Conservation (phyloP, 2,797 vertebrate genomes). For the Glyptemys insculpta region DNA sequence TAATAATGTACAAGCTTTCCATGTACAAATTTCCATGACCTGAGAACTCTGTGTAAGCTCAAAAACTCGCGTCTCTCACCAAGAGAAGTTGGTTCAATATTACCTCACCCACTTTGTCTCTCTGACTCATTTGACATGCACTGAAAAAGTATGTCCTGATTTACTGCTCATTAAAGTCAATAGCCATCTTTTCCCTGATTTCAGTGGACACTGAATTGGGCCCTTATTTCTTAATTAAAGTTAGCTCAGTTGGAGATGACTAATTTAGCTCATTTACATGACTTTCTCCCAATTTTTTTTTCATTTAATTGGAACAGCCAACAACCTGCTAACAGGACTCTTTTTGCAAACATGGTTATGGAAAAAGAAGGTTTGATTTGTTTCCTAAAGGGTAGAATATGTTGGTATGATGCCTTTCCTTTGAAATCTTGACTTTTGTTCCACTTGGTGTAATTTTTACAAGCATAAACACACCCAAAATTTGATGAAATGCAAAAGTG, state of each 20-base stretch:
- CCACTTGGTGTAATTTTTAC: neutral
- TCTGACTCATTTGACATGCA: too few relatives aligned
- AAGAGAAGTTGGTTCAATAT: neutral
- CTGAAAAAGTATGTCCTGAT: neutral
- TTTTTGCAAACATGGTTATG: neutral
- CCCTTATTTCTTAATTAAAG: neutral
- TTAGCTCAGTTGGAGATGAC: neutral
- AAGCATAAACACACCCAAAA: neutral
- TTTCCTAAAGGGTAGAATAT: neutral
- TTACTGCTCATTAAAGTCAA: neutral
- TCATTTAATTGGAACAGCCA: neutral
- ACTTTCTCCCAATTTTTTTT: neutral
- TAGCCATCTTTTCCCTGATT: neutral
- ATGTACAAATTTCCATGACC: neutral
- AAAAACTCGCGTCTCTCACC: neutral
- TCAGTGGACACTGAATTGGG: neutral
- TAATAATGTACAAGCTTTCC: neutral
- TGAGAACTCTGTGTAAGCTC: neutral
- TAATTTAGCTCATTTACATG: neutral
- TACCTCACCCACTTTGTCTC: neutral
- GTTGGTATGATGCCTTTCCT: neutral
- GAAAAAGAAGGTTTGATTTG: neutral
- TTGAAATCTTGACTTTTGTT: neutral
- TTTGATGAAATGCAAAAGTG: neutral
- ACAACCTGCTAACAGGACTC: neutral